phyloP scores from a whole-genome alignment of 2,113 vertebrate species.

The Carettochelys insculpta region DNA sequence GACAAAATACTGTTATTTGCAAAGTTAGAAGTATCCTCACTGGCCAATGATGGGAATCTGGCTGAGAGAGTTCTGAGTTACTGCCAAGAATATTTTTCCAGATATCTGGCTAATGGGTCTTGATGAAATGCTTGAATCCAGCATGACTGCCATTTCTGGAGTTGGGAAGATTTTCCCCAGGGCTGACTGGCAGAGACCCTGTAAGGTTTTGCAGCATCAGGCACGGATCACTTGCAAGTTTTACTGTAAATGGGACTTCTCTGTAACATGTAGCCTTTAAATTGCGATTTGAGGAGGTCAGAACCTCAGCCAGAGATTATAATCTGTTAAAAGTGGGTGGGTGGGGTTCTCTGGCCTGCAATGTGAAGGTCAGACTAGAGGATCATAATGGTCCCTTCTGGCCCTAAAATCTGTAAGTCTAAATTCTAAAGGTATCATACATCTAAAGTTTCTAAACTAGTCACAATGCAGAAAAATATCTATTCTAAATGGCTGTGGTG shows the following conservation, averaged over 20 bases:
- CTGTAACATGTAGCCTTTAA: background rate
- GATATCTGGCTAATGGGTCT: no score
- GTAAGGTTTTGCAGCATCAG: background rate
- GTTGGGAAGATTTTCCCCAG: background rate
- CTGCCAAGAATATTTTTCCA: no score
- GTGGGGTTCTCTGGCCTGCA: background rate
- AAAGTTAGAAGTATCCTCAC: no score
- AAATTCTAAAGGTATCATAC: background rate
- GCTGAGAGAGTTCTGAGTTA: no score
- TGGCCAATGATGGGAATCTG: no score
- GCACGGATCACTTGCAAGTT: background rate
- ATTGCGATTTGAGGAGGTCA: background rate
- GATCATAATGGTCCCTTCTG: background rate
- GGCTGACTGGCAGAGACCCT: background rate
- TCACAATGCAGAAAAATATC: accelerated
- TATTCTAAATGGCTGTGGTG: background rate
- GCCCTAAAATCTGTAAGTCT: background rate
- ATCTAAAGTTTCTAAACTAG: background rate
- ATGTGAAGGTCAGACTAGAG: background rate
- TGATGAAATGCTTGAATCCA: background rate
- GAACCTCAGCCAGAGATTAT: background rate
- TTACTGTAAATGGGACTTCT: background rate
- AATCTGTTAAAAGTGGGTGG: background rate
- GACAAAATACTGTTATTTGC: no score
- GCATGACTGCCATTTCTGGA: background rate